phyloP scores from a whole-genome alignment of 2,113 vertebrate species.

The Anolis sagrei region DNA sequence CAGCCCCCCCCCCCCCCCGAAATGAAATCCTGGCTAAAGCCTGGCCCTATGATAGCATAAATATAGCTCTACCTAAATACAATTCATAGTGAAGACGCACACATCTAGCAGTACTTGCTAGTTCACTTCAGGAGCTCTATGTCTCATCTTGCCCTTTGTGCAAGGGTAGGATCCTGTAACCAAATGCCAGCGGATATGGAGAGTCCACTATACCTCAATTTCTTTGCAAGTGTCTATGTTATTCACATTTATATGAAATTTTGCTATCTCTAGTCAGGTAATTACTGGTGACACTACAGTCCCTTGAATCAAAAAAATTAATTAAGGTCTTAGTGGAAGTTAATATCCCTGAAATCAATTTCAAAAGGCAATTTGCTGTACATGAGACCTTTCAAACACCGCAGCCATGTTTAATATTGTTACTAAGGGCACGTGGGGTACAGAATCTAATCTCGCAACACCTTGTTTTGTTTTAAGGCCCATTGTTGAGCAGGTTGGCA shows the following conservation, averaged over 20 bases:
- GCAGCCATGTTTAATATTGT: slow-evolving; percentile 33
- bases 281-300: slow-evolving; percentile 32
- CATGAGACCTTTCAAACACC: slow-evolving; percentile 53
- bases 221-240: neutral
- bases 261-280: slow-evolving; percentile 13
- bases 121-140: too few relatives aligned
- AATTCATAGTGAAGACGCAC: too few relatives aligned
- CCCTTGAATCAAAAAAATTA: slow-evolving; percentile 58
- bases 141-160: too few relatives aligned
- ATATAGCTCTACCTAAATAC: too few relatives aligned
- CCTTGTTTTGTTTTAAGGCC: slow-evolving; percentile 28
- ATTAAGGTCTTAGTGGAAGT: slow-evolving; percentile 48
- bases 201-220: neutral
- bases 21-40: too few relatives aligned
- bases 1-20: too few relatives aligned
- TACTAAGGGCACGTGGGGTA: neutral
- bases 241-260: slow-evolving; percentile 28
- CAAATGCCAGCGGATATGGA: too few relatives aligned
- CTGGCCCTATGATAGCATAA: too few relatives aligned
- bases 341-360: slow-evolving; percentile 69
- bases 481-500: neutral
- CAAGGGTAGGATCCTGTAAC: too few relatives aligned
- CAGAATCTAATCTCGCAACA: slow-evolving; percentile 1
- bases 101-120: too few relatives aligned
- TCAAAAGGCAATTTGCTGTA: slow-evolving; percentile 59